These are phyloP conservation scores for Anadara kagoshimensis DNA, from an alignment of 1,140 invertebrate genomes.

Conservation along the genomic window DNA sequence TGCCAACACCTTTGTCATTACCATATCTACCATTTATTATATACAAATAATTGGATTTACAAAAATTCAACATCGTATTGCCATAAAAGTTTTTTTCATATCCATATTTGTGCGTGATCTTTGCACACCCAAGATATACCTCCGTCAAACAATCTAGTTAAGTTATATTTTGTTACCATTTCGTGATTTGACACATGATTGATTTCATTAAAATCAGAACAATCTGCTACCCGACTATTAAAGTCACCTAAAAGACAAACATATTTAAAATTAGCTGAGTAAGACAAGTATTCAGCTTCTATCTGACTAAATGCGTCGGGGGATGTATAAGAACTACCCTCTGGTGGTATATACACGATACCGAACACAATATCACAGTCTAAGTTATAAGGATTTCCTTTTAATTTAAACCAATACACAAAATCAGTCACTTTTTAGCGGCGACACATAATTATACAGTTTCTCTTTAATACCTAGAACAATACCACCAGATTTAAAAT, in stretches of 20 bases:
- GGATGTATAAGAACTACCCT: conserved; percentile 5
- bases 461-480: conserved; percentile 10
- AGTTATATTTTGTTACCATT: no score
- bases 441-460: conserved; percentile 4
- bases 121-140: no score
- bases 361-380: conserved; percentile 3
- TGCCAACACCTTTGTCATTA: not conserved
- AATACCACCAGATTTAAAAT: conserved; percentile 27
- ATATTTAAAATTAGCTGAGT: conserved; percentile 9
- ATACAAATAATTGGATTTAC: conserved; percentile 15
- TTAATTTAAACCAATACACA: conserved; percentile 20
- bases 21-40: conserved; percentile 14
- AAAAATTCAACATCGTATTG: conserved; percentile 10
- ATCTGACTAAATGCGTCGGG: conserved; percentile 21
- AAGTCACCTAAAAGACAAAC: conserved; percentile 17
- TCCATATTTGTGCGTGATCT: no score
- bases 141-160: no score
- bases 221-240: conserved; percentile 13
- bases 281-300: conserved; percentile 16
- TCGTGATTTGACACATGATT: no score
- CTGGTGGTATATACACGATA: conserved; percentile 14
- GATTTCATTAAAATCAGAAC: not conserved
- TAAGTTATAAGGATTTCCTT: not conserved
- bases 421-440: not conserved
- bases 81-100: conserved; percentile 4